These are phyloP conservation scores for Octomys mimax DNA, from an alignment of 2,797 vertebrate genomes.

Conservation along the genomic window DNA sequence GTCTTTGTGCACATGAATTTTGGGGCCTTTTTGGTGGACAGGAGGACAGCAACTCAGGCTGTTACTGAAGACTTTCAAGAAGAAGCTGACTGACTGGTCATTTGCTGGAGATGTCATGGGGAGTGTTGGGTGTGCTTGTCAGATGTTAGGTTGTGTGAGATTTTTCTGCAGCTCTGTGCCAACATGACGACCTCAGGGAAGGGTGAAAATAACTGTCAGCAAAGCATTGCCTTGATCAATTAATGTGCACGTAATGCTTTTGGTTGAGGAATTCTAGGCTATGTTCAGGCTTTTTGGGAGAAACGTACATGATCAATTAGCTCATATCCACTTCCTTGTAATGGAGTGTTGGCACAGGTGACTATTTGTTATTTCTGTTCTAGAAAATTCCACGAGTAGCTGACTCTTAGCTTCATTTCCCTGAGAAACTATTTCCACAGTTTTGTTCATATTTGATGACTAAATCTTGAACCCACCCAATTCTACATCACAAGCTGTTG, in stretches of 20 bases:
- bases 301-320: not conserved
- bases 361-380: not conserved
- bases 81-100: not conserved
- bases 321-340: not conserved
- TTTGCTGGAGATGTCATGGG: not conserved
- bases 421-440: not conserved
- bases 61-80: not conserved
- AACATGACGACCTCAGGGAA: not conserved
- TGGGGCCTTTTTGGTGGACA: not conserved
- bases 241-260: not conserved
- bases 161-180: not conserved
- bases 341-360: not conserved
- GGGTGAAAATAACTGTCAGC: not conserved
- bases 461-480: conserved; percentile 6
- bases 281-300: not conserved
- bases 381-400: not conserved
- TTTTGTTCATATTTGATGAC: not conserved
- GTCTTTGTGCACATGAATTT: not conserved
- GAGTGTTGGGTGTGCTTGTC: not conserved
- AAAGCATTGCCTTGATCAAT: not conserved
- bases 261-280: conserved; percentile 17
- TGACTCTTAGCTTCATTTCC: conserved; percentile 9
- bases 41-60: not conserved
- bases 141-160: not conserved
- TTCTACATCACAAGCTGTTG: not conserved